A percentile compares a stretch with the other conserved stretches of the same genome.
These are phyloP conservation scores for Cheumatopsyche charites DNA, from an alignment of 1,140 invertebrate species.

Conservation along the genomic window DNA sequence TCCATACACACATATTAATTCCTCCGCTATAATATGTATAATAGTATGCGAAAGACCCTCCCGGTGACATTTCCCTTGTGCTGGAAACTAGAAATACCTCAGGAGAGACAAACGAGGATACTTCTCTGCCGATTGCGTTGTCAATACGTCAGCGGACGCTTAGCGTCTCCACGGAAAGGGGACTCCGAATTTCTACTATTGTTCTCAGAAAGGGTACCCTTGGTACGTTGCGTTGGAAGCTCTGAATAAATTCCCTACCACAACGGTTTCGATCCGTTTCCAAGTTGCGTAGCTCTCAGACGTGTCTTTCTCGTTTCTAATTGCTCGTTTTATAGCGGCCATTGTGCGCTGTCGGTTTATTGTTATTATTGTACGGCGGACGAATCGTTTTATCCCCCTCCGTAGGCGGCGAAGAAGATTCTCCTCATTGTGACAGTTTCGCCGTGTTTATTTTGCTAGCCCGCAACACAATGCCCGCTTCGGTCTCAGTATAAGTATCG, in stretches of 20 bases:
- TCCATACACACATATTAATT: constrained; percentile 17
- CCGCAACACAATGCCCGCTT: neutral
- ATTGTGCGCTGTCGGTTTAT: constrained; percentile 14
- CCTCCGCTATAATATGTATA: too few species aligned
- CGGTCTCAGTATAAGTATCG: too few species aligned
- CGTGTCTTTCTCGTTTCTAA: constrained; percentile 9
- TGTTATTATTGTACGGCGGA: constrained; percentile 1
- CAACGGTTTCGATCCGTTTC: neutral
- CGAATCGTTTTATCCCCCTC: constrained; percentile 7
- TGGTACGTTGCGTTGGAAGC: neutral
- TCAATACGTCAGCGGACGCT: constrained; percentile 16
- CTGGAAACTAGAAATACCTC: neutral
- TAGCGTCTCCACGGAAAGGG: neutral
- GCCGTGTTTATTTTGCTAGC: constrained; percentile 7
- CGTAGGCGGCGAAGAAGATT: neutral
- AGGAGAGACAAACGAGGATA: neutral
- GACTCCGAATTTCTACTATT: neutral
- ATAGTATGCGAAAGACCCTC: neutral
- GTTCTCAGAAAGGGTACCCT: neutral
- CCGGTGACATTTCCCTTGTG: neutral
- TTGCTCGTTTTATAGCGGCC: constrained; percentile 16
- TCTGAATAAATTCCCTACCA: constrained; percentile 9
- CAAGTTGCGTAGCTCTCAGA: neutral
- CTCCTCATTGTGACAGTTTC: neutral
- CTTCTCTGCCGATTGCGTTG: neutral